Percentiles rank a stretch among this genome's conserved stretches.
phyloP scores from a whole-genome alignment of 2,888 invertebrate genomes.

The Brenthis hecate region DNA sequence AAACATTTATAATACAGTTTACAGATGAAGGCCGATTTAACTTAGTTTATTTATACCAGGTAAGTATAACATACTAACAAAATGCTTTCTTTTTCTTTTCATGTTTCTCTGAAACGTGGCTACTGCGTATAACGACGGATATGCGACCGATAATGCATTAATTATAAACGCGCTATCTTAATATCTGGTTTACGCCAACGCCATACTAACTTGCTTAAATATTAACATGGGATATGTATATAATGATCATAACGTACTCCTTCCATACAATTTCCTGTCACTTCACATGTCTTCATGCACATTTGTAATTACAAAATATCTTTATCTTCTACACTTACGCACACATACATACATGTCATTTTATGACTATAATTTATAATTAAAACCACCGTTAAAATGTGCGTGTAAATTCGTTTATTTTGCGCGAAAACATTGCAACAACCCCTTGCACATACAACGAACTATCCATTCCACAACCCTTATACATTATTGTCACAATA shows the following conservation, averaged over 20 bases:
- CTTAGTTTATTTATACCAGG: constrained; percentile 48
- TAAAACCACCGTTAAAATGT: background rate
- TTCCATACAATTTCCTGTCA: constrained; percentile 7
- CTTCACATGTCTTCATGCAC: background rate
- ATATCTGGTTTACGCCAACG: constrained; percentile 80
- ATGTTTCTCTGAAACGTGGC: constrained; percentile 82
- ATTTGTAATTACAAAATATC: constrained; percentile 6
- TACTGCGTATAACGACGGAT: constrained; percentile 63
- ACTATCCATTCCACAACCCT: background rate
- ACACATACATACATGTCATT: background rate
- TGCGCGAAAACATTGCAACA: background rate
- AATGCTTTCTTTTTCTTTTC: constrained; percentile 81
- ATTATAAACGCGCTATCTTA: constrained; percentile 64
- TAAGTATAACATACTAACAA: constrained; percentile 78
- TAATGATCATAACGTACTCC: constrained; percentile 33
- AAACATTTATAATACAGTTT: constrained; percentile 8
- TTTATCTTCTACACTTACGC: background rate
- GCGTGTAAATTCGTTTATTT: background rate
- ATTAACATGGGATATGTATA: constrained; percentile 45
- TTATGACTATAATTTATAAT: background rate
- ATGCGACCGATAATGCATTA: constrained; percentile 68
- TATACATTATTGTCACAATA: background rate
- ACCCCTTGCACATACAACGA: background rate
- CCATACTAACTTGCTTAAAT: constrained; percentile 76
- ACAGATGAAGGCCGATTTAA: constrained; percentile 42